A percentile compares a stretch with the other conserved stretches of the same genome.
These are phyloP conservation scores for Tinea semifulvella DNA, from an alignment of 2,888 invertebrate species.

Conservation along the genomic window DNA sequence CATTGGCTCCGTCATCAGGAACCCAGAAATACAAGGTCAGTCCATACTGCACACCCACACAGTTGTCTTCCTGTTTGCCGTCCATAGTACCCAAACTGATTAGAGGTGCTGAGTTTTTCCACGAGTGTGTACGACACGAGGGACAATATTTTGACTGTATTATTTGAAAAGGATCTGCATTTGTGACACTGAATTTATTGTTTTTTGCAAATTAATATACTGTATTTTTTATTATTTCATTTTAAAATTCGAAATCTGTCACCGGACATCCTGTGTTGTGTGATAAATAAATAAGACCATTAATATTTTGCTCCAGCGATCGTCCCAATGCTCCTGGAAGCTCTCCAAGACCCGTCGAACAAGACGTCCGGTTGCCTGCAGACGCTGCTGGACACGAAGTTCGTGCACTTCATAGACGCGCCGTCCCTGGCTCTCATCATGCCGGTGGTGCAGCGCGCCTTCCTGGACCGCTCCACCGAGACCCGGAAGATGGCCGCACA, in stretches of 20 bases:
- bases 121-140: too few species aligned
- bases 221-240: too few species aligned
- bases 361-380: slow-evolving; percentile 95
- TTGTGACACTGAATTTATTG: too few species aligned
- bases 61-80: slow-evolving; percentile 96
- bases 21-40: slow-evolving; percentile 98
- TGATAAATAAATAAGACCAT: too few species aligned
- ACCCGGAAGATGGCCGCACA: slow-evolving; percentile 99
- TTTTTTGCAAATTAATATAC: too few species aligned
- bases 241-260: too few species aligned
- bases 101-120: slow-evolving; percentile 92
- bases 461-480: slow-evolving; percentile 97
- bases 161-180: too few species aligned
- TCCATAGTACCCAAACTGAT: slow-evolving; percentile 98
- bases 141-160: too few species aligned
- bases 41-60: slow-evolving; percentile 98
- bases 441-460: slow-evolving; percentile 98
- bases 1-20: slow-evolving; percentile 97
- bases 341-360: slow-evolving; percentile 95
- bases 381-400: slow-evolving; percentile 92
- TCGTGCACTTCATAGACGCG: slow-evolving; percentile 99
- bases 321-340: slow-evolving; percentile 86
- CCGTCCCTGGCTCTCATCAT: slow-evolving; percentile 98
- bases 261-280: too few species aligned
- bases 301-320: slow-evolving; percentile 75